Conservation (phyloP, 53 echinoderm and acorn worm genomes). For the Paracentrotus lividus region DNA sequence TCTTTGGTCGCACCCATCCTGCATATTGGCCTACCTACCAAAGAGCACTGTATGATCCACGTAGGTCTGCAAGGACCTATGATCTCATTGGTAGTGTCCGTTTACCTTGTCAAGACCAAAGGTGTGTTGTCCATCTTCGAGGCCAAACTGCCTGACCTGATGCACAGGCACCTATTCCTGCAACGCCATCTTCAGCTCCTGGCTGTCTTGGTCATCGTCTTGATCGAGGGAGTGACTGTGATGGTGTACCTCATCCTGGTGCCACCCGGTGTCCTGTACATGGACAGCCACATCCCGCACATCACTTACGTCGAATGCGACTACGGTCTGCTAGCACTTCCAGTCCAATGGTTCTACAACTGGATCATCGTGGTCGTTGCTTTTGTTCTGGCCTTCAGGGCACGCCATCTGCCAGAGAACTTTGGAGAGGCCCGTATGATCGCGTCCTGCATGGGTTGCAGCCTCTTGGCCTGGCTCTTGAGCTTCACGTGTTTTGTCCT, state of each 20-base stretch:
- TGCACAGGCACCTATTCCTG: slow-evolving; percentile 57
- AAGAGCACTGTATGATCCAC: slow-evolving; percentile 65
- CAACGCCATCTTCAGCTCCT: slow-evolving; percentile 81
- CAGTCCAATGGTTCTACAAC: slow-evolving; percentile 78
- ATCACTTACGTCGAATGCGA: slow-evolving; percentile 83
- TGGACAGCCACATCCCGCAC: slow-evolving; percentile 54
- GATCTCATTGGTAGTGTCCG: slow-evolving; percentile 71
- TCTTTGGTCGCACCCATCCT: slow-evolving; percentile 66
- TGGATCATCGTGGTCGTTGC: slow-evolving; percentile 76
- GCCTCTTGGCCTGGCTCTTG: slow-evolving; percentile 68
- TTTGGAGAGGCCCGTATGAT: slow-evolving; percentile 95
- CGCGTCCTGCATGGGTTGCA: slow-evolving; percentile 77
- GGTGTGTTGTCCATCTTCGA: slow-evolving; percentile 88
- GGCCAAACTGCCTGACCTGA: slow-evolving; percentile 79
- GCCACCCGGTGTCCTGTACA: slow-evolving; percentile 71
- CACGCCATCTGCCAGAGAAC: slow-evolving; percentile 91
- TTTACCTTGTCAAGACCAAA: slow-evolving; percentile 92
- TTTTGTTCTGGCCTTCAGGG: slow-evolving; percentile 82
- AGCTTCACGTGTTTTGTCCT: slow-evolving; percentile 73
- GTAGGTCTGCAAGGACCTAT: slow-evolving; percentile 71
- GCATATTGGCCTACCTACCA: slow-evolving; percentile 73
- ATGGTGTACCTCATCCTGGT: slow-evolving; percentile 64
- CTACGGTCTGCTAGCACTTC: slow-evolving; percentile 52
- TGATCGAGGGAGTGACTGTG: slow-evolving; percentile 76
- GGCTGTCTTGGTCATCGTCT: slow-evolving; percentile 74